A percentile compares a stretch with the other conserved stretches of the same genome.
These are phyloP conservation scores for Threskiornis aethiopicus DNA, from an alignment of 2,797 vertebrate genomes.

Conservation along the genomic window DNA sequence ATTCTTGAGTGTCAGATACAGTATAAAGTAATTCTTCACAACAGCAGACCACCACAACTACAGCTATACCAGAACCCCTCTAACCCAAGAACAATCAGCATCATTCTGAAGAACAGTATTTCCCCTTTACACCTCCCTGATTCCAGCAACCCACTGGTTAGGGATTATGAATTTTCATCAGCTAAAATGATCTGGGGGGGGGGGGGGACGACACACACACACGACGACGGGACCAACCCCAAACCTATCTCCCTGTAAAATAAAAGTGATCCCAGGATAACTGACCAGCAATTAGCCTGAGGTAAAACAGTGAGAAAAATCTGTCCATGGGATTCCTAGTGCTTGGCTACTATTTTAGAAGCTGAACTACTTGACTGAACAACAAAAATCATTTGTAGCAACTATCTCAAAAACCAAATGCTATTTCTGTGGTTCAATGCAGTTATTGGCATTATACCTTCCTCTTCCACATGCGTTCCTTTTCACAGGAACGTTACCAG, in stretches of 20 bases:
- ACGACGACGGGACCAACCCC: no score
- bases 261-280: not conserved
- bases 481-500: not conserved
- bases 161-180: not conserved
- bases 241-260: not conserved
- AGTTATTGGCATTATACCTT: not conserved
- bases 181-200: not conserved
- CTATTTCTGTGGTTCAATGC: not conserved
- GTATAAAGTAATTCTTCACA: not conserved
- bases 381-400: not conserved
- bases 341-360: not conserved
- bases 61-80: not conserved
- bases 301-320: not conserved
- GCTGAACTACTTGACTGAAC: not conserved
- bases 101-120: not conserved
- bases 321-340: not conserved
- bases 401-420: not conserved
- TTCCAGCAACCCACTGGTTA: not conserved
- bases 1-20: not conserved
- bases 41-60: not conserved
- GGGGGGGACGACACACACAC: no score
- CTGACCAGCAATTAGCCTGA: not conserved
- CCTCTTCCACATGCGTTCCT: not conserved
- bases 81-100: not conserved
- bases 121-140: not conserved